Conservation (phyloP, 2,113 vertebrate species). For the Spilogale gracilis region DNA sequence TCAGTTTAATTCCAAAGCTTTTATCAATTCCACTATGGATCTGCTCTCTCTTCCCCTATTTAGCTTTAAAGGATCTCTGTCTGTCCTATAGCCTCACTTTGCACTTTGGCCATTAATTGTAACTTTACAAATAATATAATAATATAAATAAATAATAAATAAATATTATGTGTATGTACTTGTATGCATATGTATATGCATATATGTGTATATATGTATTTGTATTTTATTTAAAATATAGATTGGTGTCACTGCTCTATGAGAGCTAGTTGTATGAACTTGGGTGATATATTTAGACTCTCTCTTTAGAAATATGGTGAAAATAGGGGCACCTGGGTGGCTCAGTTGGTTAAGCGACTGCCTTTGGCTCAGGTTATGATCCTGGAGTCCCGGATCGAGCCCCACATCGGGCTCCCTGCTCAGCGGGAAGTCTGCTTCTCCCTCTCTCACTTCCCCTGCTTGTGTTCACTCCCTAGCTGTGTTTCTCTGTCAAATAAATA, state of each 20-base stretch:
- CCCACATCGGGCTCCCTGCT: too few relatives aligned
- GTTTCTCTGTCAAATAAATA: too few relatives aligned
- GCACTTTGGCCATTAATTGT: not conserved
- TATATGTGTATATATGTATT: too few relatives aligned
- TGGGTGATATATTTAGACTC: not conserved
- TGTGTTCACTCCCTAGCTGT: too few relatives aligned
- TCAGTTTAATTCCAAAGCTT: not conserved
- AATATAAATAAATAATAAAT: not conserved
- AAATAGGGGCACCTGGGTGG: not conserved
- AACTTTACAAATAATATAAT: not conserved
- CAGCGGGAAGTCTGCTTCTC: too few relatives aligned
- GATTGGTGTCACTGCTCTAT: not conserved
- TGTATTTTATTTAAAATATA: not conserved
- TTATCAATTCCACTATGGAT: not conserved
- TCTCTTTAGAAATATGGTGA: not conserved
- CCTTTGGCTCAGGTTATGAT: too few relatives aligned
- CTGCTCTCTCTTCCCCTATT: not conserved
- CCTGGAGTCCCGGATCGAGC: too few relatives aligned
- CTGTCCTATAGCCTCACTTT: not conserved
- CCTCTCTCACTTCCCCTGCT: too few relatives aligned
- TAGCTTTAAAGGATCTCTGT: not conserved
- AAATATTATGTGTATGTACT: too few relatives aligned
- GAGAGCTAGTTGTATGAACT: not conserved
- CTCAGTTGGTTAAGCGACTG: too few relatives aligned
- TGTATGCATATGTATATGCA: not conserved